Base-by-base conservation (phyloP, 2,888 invertebrate genomes). In the Graphium colonna region DNA sequence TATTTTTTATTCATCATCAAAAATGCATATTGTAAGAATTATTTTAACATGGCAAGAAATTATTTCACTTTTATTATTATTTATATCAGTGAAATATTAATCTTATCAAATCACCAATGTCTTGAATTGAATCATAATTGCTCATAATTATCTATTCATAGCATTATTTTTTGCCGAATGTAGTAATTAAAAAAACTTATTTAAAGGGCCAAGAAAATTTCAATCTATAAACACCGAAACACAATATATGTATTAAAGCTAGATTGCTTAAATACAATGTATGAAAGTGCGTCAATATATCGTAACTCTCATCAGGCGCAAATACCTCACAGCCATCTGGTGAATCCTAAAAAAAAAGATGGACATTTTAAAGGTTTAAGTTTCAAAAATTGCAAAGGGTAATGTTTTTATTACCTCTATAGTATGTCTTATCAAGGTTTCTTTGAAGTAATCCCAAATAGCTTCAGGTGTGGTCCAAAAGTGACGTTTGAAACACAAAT, bases 281-380 rank as follows among this genome's bases (percentile, higher is more conserved):
- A 60, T 88, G 88, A 65, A 89, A 89, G 58, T 89, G 88, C 0
- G 79, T 72, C 16, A 85, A 5, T n/a, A 89, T 80, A 58, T 88
- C 84, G 52, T 80, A 87, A 56, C 82, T 77, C 42, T 88, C 88
- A 0, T 79, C 76, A 0, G 88, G 79, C 9, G 69, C 70, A 56
- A 86, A 87, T 4, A 85, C 73, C 53, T 82, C 79, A 58, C 84
- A 69, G 0, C 83, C 82, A 12, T 79, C 73, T 0, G 88, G 88
- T 0, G 81, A 77, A 57, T 86, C 82, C 89, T 89, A 58, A 0
- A 68, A 68, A 50, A 10, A 44, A 21, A n/a, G n/a, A n/a, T n/a
- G n/a, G n/a, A n/a, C n/a, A n/a, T n/a, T n/a, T n/a, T n/a, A n/a
- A n/a, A n/a, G n/a, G n/a, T n/a, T n/a, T n/a, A n/a, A n/a, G n/a